phyloP scores from a whole-genome alignment of 2,113 vertebrate genomes.

The Taurulus bubalis region DNA sequence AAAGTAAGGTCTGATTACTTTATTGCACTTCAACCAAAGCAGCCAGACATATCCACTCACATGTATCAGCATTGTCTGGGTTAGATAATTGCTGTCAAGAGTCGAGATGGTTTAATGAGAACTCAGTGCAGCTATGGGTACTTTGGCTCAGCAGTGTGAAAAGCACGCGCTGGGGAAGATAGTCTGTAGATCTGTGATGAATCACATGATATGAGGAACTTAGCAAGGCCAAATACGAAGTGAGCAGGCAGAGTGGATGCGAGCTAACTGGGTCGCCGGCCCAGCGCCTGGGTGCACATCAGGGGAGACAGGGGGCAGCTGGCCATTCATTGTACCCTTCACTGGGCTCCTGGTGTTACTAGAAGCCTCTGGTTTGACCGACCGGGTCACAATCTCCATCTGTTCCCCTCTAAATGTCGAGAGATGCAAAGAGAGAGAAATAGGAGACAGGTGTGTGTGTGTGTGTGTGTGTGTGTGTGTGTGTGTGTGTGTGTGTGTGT shows the following conservation, averaged over 20 bases:
- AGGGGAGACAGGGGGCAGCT: slow-evolving; percentile 62
- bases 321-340: slow-evolving; percentile 66
- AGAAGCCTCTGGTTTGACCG: slow-evolving; percentile 73
- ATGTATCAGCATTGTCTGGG: slow-evolving; percentile 41
- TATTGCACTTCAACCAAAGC: slow-evolving; percentile 32
- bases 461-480: slow-evolving; percentile 34
- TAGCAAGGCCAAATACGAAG: slow-evolving; percentile 42
- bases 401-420: slow-evolving; percentile 75
- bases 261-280: slow-evolving; percentile 47
- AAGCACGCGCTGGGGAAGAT: slow-evolving; percentile 14
- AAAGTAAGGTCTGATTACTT: slow-evolving; percentile 45
- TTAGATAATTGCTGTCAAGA: slow-evolving; percentile 59
- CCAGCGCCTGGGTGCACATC: slow-evolving; percentile 18
- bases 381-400: slow-evolving; percentile 71
- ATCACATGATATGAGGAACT: slow-evolving; percentile 31
- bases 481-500: slow-evolving; percentile 38
- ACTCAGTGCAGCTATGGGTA: slow-evolving; percentile 35
- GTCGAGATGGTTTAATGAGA: slow-evolving; percentile 37
- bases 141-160: slow-evolving; percentile 35
- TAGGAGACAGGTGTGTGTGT: slow-evolving; percentile 37
- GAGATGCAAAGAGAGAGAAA: slow-evolving; percentile 60
- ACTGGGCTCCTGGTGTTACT: slow-evolving; percentile 58
- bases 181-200: slow-evolving; percentile 44
- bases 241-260: not conserved
- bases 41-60: slow-evolving; percentile 39